Evolutionary conservation across 2,888 invertebrate species (phyloP).

Genomic region (Chouioia cunea): DNA sequence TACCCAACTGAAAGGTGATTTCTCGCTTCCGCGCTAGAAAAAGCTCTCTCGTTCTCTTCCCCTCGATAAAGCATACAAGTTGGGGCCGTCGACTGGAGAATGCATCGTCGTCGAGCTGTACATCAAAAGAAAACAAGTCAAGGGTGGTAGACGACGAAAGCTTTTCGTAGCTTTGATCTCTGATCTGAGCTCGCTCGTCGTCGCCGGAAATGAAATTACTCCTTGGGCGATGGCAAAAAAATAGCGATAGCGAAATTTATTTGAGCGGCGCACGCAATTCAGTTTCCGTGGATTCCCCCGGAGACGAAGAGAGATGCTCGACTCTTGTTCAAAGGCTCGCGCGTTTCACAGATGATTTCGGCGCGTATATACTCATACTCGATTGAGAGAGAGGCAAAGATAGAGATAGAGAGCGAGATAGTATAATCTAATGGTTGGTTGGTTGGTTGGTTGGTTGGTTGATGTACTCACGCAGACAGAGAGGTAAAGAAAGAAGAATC

Average conservation of each 20-base stretch:
- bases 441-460: too few species aligned
- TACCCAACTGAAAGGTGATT: conserved; percentile 20
- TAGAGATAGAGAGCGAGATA: too few species aligned
- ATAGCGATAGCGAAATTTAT: background rate
- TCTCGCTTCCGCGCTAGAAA: conserved; percentile 26
- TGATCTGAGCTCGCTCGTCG: background rate
- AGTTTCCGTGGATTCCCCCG: background rate
- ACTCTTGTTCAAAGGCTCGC: background rate
- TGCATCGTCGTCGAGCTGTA: conserved; percentile 10
- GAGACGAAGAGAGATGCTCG: background rate
- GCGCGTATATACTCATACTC: too few species aligned
- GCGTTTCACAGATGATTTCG: too few species aligned
- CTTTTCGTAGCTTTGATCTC: conserved; percentile 21
- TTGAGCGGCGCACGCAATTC: background rate
- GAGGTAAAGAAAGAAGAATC: too few species aligned
- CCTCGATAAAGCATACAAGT: conserved; percentile 28
- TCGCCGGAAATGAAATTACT: conserved; percentile 10
- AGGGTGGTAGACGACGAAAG: conserved; percentile 11
- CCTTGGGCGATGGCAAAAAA: background rate
- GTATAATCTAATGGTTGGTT: too few species aligned
- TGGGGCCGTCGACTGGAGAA: background rate
- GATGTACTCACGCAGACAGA: too few species aligned
- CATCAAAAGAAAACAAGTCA: conserved; percentile 12
- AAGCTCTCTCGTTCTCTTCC: conserved; percentile 16
- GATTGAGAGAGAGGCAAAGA: too few species aligned